These are phyloP conservation scores for Dioctria rufipes DNA, from an alignment of 2,888 invertebrate genomes.

Conservation along the genomic window DNA sequence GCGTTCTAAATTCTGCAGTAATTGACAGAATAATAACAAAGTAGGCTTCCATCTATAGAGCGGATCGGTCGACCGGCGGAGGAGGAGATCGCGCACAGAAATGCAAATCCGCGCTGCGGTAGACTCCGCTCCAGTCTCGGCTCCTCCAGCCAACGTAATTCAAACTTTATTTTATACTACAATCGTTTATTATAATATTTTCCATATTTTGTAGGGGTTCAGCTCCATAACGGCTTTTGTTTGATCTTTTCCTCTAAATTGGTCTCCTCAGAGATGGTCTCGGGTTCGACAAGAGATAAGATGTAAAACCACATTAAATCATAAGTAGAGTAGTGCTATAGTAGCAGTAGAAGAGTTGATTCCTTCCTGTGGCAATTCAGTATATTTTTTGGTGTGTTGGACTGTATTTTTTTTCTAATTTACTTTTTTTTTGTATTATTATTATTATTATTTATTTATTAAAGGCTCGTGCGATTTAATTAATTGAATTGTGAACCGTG, in stretches of 20 bases:
- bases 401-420: no score
- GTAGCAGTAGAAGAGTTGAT: no score
- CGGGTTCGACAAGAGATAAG: constrained; percentile 29
- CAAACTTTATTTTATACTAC: constrained; percentile 46
- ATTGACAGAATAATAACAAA: constrained; percentile 60
- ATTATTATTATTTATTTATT: no score
- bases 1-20: constrained; percentile 59
- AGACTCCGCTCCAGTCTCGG: not conserved
- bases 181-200: constrained; percentile 48
- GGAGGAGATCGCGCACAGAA: constrained; percentile 12
- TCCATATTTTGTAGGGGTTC: constrained; percentile 49
- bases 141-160: constrained; percentile 26
- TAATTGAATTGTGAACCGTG: no score
- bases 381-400: no score
- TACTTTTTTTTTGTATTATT: no score
- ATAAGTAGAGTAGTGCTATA: not conserved
- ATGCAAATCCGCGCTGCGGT: constrained; percentile 52
- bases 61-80: constrained; percentile 27
- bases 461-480: no score
- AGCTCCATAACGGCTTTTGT: constrained; percentile 37
- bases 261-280: constrained; percentile 17
- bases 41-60: constrained; percentile 54
- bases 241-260: constrained; percentile 45
- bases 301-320: constrained; percentile 20
- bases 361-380: no score